Conservation (phyloP, 2,113 vertebrate genomes). For the Tonatia bakeri region DNA sequence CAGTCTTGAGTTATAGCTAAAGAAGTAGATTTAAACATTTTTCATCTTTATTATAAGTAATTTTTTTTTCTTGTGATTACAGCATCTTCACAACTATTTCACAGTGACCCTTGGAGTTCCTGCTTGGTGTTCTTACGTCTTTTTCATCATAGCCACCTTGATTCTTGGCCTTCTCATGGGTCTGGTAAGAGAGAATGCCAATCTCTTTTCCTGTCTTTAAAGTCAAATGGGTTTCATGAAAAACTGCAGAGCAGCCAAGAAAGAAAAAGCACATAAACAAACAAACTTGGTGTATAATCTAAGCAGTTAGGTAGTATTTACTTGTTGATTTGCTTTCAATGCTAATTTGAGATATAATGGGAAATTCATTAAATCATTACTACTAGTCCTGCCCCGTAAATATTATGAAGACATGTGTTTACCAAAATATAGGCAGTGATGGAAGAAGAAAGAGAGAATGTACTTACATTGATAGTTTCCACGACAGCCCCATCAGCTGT, state of each 20-base stretch:
- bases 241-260: slow-evolving; percentile 30
- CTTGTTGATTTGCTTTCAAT: slow-evolving; percentile 2
- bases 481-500: neutral
- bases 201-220: neutral
- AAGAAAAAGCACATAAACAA: neutral
- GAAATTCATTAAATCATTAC: slow-evolving; percentile 5
- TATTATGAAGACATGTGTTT: slow-evolving; percentile 7
- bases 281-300: neutral
- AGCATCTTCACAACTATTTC: slow-evolving; percentile 91
- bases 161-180: slow-evolving; percentile 87
- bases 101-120: slow-evolving; percentile 86
- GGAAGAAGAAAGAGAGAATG: neutral
- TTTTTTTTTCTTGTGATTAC: slow-evolving; percentile 51
- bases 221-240: neutral
- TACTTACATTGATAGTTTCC: slow-evolving; percentile 12
- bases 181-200: slow-evolving; percentile 82
- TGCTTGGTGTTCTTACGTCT: slow-evolving; percentile 86
- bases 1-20: neutral
- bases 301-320: neutral
- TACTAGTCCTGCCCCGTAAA: neutral
- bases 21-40: neutral
- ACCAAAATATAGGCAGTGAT: neutral
- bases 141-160: slow-evolving; percentile 86
- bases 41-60: neutral
- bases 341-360: neutral